Percentiles rank a stretch among this genome's conserved stretches.
phyloP scores from a whole-genome alignment of 2,113 vertebrate genomes.

The Archilochus colubris region DNA sequence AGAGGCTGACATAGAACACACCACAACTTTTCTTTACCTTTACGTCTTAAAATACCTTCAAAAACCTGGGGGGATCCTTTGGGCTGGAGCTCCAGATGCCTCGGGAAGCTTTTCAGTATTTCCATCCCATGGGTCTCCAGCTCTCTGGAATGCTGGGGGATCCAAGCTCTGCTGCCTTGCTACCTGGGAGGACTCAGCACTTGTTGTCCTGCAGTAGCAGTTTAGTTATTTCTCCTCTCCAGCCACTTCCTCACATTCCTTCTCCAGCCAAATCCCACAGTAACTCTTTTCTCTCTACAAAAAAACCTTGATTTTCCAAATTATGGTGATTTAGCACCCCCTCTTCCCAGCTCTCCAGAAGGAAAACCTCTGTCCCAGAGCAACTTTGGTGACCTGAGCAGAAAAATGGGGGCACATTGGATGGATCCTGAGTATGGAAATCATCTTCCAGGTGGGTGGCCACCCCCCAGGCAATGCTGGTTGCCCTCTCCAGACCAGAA shows the following conservation, averaged over 20 bases:
- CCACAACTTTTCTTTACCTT: background rate
- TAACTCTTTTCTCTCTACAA: background rate
- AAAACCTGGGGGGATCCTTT: background rate
- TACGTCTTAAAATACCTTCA: background rate
- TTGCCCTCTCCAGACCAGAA: background rate
- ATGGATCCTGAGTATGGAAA: background rate
- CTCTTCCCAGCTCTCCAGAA: accelerated
- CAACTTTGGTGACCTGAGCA: background rate
- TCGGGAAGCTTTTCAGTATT: background rate
- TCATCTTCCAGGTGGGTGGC: background rate
- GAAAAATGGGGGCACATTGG: background rate
- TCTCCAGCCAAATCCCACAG: accelerated
- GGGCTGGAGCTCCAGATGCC: background rate
- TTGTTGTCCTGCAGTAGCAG: background rate
- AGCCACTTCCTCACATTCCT: background rate
- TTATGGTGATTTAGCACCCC: no score
- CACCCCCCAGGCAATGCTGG: background rate
- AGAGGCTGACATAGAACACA: background rate
- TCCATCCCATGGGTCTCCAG: accelerated
- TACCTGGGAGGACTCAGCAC: background rate
- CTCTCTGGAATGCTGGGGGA: accelerated
- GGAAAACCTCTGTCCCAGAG: background rate
- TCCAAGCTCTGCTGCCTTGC: accelerated
- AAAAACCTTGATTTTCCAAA: accelerated
- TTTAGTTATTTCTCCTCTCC: background rate